A percentile compares a stretch with the other conserved stretches of the same genome.
These are phyloP conservation scores for Eueremaeus valkanovi DNA, from an alignment of 2,888 invertebrate species.

Conservation along the genomic window DNA sequence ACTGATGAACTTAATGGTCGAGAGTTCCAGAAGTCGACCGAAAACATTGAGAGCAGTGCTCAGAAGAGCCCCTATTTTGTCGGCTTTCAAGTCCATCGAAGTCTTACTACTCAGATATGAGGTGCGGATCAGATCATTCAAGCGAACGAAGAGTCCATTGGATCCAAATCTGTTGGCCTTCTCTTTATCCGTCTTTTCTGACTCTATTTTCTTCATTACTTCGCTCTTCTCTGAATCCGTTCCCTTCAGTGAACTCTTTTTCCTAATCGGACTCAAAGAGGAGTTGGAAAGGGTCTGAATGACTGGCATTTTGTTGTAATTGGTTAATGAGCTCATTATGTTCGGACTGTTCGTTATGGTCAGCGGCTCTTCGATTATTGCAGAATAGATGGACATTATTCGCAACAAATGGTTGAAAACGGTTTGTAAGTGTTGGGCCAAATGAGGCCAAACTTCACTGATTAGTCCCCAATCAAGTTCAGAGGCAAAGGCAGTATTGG, in stretches of 20 bases:
- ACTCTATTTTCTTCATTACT: constrained; percentile 38
- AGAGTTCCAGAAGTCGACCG: constrained; percentile 66
- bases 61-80: constrained; percentile 46
- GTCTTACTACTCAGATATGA: constrained; percentile 31
- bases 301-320: constrained; percentile 27
- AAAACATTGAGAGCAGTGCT: constrained; percentile 61
- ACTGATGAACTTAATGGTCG: constrained; percentile 66
- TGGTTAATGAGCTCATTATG: constrained; percentile 21
- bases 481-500: background rate
- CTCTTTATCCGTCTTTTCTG: constrained; percentile 28
- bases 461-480: constrained; percentile 34
- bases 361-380: constrained; percentile 37
- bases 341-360: background rate
- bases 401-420: constrained; percentile 37
- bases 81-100: constrained; percentile 20
- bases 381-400: constrained; percentile 33
- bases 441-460: constrained; percentile 16
- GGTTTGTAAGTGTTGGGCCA: constrained; percentile 13
- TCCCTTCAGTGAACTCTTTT: background rate
- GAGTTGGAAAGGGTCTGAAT: constrained; percentile 34
- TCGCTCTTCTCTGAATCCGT: constrained; percentile 21
- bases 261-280: constrained; percentile 32
- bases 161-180: background rate
- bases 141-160: constrained; percentile 20
- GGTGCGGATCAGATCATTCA: constrained; percentile 37